These are phyloP conservation scores for Pedetes capensis DNA, from an alignment of 2,113 vertebrate genomes.

Conservation along the genomic window DNA sequence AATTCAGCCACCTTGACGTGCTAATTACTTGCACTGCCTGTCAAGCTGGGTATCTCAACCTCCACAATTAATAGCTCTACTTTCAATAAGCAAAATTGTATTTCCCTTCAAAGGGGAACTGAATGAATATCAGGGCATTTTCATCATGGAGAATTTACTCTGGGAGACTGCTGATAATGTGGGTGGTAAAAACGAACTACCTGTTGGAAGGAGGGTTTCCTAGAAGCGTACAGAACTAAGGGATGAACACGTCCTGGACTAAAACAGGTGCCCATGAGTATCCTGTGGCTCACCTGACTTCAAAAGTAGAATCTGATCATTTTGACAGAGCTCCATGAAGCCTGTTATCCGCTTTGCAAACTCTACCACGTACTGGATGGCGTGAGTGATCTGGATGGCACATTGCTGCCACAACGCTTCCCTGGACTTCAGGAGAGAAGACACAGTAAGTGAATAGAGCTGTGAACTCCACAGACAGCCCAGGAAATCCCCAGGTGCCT, in stretches of 20 bases:
- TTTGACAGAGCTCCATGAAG: constrained; percentile 99
- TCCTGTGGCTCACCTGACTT: constrained; percentile 92
- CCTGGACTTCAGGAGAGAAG: constrained; percentile 87
- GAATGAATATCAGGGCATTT: constrained; percentile 64
- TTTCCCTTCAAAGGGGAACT: constrained; percentile 64
- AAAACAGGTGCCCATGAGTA: neutral
- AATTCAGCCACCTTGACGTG: constrained; percentile 70
- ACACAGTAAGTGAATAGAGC: constrained; percentile 16
- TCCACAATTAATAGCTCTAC: constrained; percentile 43
- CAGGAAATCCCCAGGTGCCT: neutral
- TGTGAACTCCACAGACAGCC: neutral
- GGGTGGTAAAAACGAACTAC: constrained; percentile 54
- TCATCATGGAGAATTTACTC: constrained; percentile 59
- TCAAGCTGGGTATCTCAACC: constrained; percentile 75
- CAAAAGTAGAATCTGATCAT: constrained; percentile 98
- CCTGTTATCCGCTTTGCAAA: constrained; percentile 99
- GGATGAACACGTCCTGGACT: neutral
- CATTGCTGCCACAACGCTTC: constrained; percentile 99
- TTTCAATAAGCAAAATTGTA: constrained; percentile 68
- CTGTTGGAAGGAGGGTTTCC: constrained; percentile 45
- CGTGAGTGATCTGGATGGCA: constrained; percentile 98
- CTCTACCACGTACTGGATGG: constrained; percentile 99
- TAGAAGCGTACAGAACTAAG: neutral
- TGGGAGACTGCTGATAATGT: constrained; percentile 50
- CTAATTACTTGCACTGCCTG: constrained; percentile 77